These are phyloP conservation scores for Stigmatopora nigra DNA, from an alignment of 2,113 vertebrate genomes.

Conservation along the genomic window DNA sequence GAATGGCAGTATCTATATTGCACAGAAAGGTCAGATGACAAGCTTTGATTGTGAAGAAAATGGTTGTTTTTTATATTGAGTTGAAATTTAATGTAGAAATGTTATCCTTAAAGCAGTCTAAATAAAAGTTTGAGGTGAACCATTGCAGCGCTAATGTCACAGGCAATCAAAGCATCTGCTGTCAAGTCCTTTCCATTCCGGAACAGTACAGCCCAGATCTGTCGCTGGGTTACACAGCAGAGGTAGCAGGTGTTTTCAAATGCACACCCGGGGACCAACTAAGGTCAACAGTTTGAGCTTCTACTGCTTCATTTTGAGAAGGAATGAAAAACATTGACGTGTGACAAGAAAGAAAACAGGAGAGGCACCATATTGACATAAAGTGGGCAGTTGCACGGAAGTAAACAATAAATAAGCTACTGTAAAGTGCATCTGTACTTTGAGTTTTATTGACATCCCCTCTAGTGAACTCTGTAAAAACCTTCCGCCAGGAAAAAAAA, in stretches of 20 bases:
- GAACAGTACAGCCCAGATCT: slow-evolving; percentile 13
- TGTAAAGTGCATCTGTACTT: slow-evolving; percentile 25
- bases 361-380: slow-evolving; percentile 31
- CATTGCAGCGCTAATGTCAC: slow-evolving; percentile 20
- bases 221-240: slow-evolving; percentile 30
- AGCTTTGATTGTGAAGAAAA: slow-evolving; percentile 22
- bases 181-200: slow-evolving; percentile 23
- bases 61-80: not conserved
- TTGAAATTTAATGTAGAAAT: slow-evolving; percentile 21
- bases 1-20: not conserved
- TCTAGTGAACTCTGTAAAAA: slow-evolving; percentile 29
- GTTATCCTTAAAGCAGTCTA: slow-evolving; percentile 12
- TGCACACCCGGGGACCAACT: slow-evolving; percentile 39
- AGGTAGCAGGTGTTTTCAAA: slow-evolving; percentile 38
- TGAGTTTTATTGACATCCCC: slow-evolving; percentile 36
- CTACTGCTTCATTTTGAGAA: slow-evolving; percentile 26
- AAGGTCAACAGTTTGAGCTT: slow-evolving; percentile 33
- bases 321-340: slow-evolving; percentile 43
- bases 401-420: slow-evolving; percentile 11
- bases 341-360: slow-evolving; percentile 37
- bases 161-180: slow-evolving; percentile 26
- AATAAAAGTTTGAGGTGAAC: slow-evolving; percentile 18
- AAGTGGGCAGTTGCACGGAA: slow-evolving; percentile 35
- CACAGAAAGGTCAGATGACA: slow-evolving; percentile 28
- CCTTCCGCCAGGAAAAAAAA: not conserved